Evolutionary conservation across 2,797 vertebrate species (phyloP).

Genomic region (Chaunax sp.): DNA sequence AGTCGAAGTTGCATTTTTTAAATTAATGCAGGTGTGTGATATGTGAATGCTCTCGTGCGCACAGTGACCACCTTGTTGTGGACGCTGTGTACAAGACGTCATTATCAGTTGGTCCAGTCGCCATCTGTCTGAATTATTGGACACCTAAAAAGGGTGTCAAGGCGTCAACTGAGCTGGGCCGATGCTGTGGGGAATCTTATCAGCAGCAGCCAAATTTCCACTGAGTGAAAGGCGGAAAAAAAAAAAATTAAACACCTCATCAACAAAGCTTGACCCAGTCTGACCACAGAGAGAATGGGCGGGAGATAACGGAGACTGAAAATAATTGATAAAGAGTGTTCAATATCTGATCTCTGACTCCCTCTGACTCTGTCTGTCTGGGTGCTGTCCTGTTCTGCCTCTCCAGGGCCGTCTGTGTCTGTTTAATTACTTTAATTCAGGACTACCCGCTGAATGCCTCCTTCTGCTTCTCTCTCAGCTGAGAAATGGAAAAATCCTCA

Average conservation of each 20-base stretch:
- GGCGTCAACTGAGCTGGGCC: slow-evolving; percentile 44
- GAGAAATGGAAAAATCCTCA: slow-evolving; percentile 42
- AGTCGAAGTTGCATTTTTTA: slow-evolving; percentile 18
- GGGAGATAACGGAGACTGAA: slow-evolving; percentile 19
- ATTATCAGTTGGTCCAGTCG: slow-evolving; percentile 54
- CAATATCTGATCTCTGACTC: slow-evolving; percentile 33
- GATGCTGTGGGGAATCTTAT: slow-evolving; percentile 41
- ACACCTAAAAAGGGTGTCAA: slow-evolving; percentile 35
- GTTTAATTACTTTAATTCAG: slow-evolving; percentile 72
- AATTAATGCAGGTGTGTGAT: slow-evolving; percentile 20
- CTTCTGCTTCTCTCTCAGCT: slow-evolving; percentile 68
- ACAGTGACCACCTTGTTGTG: neutral
- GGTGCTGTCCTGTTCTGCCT: slow-evolving; percentile 4
- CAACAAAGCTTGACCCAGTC: slow-evolving; percentile 8
- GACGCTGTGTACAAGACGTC: slow-evolving; percentile 4
- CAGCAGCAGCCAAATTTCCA: slow-evolving; percentile 54
- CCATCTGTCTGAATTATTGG: slow-evolving; percentile 49
- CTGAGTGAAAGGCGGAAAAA: slow-evolving; percentile 10
- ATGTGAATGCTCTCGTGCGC: slow-evolving; percentile 12
- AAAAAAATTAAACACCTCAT: slow-evolving; percentile 37
- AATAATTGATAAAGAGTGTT: slow-evolving; percentile 48
- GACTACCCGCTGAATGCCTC: slow-evolving; percentile 60
- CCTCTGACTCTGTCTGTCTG: slow-evolving; percentile 18
- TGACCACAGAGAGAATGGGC: slow-evolving; percentile 22
- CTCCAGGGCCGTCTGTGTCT: slow-evolving; percentile 52